Evolutionary conservation across 1,140 invertebrate species (phyloP), one percentile per base, ranked within the genome.

Genomic region (Leguminivora glycinivorella): DNA sequence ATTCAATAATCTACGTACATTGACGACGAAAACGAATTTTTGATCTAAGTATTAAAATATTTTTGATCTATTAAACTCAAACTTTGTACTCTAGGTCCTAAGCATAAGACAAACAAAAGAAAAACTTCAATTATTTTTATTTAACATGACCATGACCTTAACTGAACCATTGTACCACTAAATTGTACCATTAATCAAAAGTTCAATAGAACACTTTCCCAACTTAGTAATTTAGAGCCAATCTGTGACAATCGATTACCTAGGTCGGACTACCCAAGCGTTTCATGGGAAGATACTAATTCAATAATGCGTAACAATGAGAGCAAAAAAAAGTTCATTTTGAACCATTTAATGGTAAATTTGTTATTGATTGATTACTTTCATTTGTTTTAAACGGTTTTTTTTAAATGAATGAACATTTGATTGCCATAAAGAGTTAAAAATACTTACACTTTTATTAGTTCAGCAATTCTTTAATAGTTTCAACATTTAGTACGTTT

Each of bases 271-370:
- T 14, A 63, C 19, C 26, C 6, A 29, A 63, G 58, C 58, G 17
- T 1, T 10, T 29, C 58, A 19, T 63, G 58, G 58, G 58, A 63
- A 63, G 14, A 31, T n/a, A n/a, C 4, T 63, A 63, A 63, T 63
- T 63, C 25, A 63, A 63, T 63, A 63, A 7, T 63, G 14, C 58
- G 58, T 63, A 29, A 63, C 31, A 63, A 63, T 7, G 58, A 63
- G 58, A 63, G 14, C 58, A 63, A 63, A 63, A 63, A 63, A 63
- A 10, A 5, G 14, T 29, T 63, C 12, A 17, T 29, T 5, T 5
- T 60, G 14, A 9, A 26, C 56, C 56, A 12, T 58, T 4, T 63
- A 2, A 60, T 60, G 10, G 9, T 56, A 22, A 26, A 26, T 29
- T 29, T 14, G 14, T 60, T 29, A 9, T 60, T 60, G 1, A 60